A percentile compares a stretch with the other conserved stretches of the same genome.
These are phyloP conservation scores for Elanus axillaris DNA, from an alignment of 2,113 vertebrate genomes.

Conservation along the genomic window DNA sequence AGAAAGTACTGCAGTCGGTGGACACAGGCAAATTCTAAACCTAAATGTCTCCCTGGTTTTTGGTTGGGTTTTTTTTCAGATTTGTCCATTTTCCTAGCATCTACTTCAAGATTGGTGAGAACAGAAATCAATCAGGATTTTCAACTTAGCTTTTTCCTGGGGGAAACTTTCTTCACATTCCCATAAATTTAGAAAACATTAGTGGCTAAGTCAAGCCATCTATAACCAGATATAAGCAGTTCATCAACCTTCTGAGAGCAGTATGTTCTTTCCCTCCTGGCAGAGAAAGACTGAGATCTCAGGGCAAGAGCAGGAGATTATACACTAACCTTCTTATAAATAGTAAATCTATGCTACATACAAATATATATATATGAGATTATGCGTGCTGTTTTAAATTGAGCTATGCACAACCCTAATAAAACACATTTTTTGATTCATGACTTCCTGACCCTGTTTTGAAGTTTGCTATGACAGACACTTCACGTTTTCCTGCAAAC, in stretches of 20 bases:
- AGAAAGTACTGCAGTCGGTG: fast-evolving
- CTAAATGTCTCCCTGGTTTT: not conserved
- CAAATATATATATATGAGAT: not conserved
- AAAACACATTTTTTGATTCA: not conserved
- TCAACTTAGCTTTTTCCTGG: not conserved
- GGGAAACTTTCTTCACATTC: not conserved
- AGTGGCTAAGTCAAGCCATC: not conserved
- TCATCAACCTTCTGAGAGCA: not conserved
- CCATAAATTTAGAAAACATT: not conserved
- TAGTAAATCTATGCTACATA: not conserved
- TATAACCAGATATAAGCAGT: not conserved
- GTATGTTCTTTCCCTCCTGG: not conserved
- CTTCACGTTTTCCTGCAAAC: not conserved
- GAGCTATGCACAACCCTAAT: not conserved
- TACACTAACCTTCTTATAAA: not conserved
- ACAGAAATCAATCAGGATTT: not conserved
- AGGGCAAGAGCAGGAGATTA: not conserved
- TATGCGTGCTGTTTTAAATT: not conserved
- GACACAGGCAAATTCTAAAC: not conserved
- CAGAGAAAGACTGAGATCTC: not conserved
- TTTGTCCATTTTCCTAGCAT: not conserved
- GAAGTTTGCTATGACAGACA: not conserved
- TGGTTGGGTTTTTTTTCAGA: not conserved
- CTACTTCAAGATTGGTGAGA: not conserved
- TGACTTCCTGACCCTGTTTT: not conserved